phyloP scores from a whole-genome alignment of 2,888 invertebrate genomes.

The Hoplodrina ambigua region DNA sequence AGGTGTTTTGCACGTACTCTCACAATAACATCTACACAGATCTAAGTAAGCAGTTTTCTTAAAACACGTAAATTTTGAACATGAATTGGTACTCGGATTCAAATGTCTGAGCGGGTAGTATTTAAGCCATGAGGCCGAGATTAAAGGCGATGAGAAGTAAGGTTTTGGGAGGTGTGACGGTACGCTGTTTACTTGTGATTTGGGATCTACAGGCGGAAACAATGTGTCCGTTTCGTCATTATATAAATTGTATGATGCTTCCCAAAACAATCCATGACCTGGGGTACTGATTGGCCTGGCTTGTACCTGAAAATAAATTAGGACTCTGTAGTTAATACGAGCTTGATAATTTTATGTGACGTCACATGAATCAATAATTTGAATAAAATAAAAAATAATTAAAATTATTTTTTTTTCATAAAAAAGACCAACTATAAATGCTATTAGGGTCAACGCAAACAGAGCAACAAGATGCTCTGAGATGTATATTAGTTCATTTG shows the following conservation, averaged over 20 bases:
- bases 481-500: no score
- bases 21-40: slow-evolving; percentile 4
- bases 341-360: not conserved
- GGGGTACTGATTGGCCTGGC: not conserved
- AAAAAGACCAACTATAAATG: no score
- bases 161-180: no score
- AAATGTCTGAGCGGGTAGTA: not conserved
- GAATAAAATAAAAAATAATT: no score
- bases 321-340: no score
- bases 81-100: not conserved
- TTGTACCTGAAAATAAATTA: slow-evolving; percentile 12
- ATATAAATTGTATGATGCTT: not conserved
- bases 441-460: no score
- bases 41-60: not conserved
- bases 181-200: not conserved
- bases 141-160: no score
- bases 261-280: no score
- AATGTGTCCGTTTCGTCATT: slow-evolving; percentile 1
- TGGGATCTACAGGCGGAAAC: not conserved
- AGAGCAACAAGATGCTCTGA: no score
- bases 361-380: no score
- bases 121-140: not conserved
- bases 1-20: no score
- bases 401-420: no score
- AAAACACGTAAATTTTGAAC: not conserved